phyloP scores from a whole-genome alignment of 2,797 vertebrate species.

The Muraenolepis orangiensis region DNA sequence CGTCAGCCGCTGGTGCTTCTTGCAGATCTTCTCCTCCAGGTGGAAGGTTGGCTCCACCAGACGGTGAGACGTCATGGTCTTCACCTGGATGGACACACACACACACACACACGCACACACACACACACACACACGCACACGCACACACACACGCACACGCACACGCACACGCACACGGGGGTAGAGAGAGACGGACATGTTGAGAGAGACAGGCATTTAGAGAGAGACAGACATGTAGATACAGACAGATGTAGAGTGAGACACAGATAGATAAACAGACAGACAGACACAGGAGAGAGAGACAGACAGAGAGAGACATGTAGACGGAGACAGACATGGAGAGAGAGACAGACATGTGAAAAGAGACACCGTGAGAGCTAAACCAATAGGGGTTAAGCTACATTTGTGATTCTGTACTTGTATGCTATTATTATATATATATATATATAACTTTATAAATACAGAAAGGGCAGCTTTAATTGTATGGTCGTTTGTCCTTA shows the following conservation, averaged over 20 bases:
- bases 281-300: not conserved
- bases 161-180: too few relatives aligned
- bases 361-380: not conserved
- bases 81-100: conserved; percentile 40
- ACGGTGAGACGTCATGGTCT: conserved; percentile 62
- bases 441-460: too few relatives aligned
- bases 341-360: not conserved
- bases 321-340: not conserved
- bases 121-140: too few relatives aligned
- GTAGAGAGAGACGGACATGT: not conserved
- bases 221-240: too few relatives aligned
- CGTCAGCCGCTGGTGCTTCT: conserved; percentile 72
- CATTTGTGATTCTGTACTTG: not conserved
- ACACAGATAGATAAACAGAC: too few relatives aligned
- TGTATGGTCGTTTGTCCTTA: too few relatives aligned
- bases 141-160: too few relatives aligned
- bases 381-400: not conserved
- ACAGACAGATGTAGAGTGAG: not conserved
- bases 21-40: conserved; percentile 76
- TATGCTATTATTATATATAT: not conserved
- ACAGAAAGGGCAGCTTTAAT: not conserved
- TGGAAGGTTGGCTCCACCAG: conserved; percentile 71
- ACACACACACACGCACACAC: not conserved
- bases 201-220: not conserved
- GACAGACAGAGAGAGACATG: not conserved